Base-by-base conservation (phyloP, 2,797 vertebrate species). In the Pogoniulus pusillus region DNA sequence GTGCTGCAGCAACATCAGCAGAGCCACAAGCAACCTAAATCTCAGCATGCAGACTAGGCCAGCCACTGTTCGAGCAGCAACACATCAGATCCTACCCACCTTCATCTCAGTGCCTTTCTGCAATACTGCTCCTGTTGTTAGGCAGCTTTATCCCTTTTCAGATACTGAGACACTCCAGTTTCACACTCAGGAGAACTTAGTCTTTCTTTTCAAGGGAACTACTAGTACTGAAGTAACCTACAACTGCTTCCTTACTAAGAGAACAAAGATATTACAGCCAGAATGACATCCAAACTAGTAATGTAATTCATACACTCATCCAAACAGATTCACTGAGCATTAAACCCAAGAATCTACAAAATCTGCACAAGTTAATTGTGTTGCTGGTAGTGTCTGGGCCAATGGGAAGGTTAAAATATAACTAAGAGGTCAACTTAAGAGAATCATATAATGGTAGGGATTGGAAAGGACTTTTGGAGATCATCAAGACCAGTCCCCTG, bases 1-100 rank as follows among this genome's bases (percentile, higher is more conserved):
- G 85, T 63, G 85, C 82, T 75, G 85, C 54, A 90, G 72, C 79
- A 62, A 45, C 70, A 69, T n/a, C 66, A 35, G 74, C 84, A 24
- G 4, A 57, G 65, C 32, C 54, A 76, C 43, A 49, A 23, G 51
- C 49, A 68, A 39, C 35, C 79, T 59, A 29, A 32, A 76, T 9
- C 65, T 39, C 82, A 68, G 70, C 47, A 26, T 2, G 11, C 58
- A 39, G 63, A 34, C n/a, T 14, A 59, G 59, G 73, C 63, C 27
- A 63, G 62, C 30, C 64, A 60, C 35, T 0, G 0, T 9, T 45
- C 0, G 0, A 84, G 57, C 71, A 73, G 69, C 30, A 58, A 30
- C 49, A 79, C 1, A 1, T 13, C 35, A 35, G 49, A 49, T 43
- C 37, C 54, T 27, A n/a, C 17, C 34, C 22, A 34, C 43, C 49